Conservation (phyloP, 2,888 invertebrate species). For the Neocrepidodera transversa region DNA sequence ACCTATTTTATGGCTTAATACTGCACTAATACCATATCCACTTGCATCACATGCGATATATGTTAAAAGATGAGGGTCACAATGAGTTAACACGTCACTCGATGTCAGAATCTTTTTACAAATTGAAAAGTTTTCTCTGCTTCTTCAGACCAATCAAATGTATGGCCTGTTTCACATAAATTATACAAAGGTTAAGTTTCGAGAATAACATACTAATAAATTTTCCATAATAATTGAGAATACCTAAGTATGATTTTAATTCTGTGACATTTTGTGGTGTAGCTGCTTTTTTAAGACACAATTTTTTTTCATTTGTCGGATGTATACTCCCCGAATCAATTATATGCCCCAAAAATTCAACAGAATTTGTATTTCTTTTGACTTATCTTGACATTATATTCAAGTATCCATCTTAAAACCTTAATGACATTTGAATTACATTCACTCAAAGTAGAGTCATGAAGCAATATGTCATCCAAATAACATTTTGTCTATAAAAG, state of each 20-base stretch:
- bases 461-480: not conserved
- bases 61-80: conserved; percentile 37
- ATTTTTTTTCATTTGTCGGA: conserved; percentile 22
- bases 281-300: conserved; percentile 21
- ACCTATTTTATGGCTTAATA: conserved; percentile 40
- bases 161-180: conserved; percentile 19
- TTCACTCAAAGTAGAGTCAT: not conserved
- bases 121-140: too few species aligned
- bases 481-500: not conserved
- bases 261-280: conserved; percentile 26
- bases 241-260: conserved; percentile 31
- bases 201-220: conserved; percentile 32
- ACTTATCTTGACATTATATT: conserved; percentile 3
- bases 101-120: conserved; percentile 5
- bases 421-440: conserved; percentile 2
- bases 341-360: conserved; percentile 16
- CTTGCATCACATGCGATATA: conserved; percentile 40
- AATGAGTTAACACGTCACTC: conserved; percentile 27
- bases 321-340: conserved; percentile 20
- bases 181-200: conserved; percentile 31
- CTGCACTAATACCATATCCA: conserved; percentile 41
- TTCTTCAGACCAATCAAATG: not conserved
- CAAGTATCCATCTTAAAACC: not conserved
- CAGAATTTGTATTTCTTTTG: not conserved
- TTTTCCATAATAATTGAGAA: conserved; percentile 36